Base-by-base conservation (phyloP, 1,140 invertebrate genomes). In the Neelides sp. region DNA sequence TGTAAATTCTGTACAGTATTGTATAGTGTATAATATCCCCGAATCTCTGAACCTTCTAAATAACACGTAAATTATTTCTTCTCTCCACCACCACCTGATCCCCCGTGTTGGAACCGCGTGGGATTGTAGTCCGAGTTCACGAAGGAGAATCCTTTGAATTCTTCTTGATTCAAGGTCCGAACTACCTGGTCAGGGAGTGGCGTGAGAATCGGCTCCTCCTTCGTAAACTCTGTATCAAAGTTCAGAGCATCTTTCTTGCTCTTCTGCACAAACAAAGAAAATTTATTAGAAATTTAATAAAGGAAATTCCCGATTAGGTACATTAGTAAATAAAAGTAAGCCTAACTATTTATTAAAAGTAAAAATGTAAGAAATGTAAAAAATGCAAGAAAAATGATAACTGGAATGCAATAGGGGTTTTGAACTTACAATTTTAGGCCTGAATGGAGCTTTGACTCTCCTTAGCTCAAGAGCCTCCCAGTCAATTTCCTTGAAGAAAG, bases 171-270 rank as follows among this genome's bases (percentile, higher is more conserved):
- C 64, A 98, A 97, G 56, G 84, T 85, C 54, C 83, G 78, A 39
- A 97, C 75, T 49, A 92, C 82, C 63, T 93, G 88, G 26, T 79
- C 71, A 61, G 91, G 83, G 34, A 98, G 82, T 7, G 94, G 94
- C 17, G 95, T 98, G 48, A 99, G 72, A 17, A 85, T 78, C 4
- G 95, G 93, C 61, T 98, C 93, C 71, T 98, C 95, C 69, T 91
- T 91, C 5, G 95, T 98, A 68, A 99, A 99, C 75, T 98, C 95
- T 12, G 92, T 80, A 72, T 99, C 95, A 72, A 99, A 99, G 74
- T 99, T 99, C 59, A 90, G 79, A 36, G 92, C 92, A 71, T 98
- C 95, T 65, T 88, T 88, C 73, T 90, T 85, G 66, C 82, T 91
- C 83, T 92, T 94, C 94, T 98, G 75, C 27, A 75, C 75, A 62